Evolutionary conservation across 1,140 invertebrate species (phyloP).

Genomic region (Steinernema khuongi): DNA sequence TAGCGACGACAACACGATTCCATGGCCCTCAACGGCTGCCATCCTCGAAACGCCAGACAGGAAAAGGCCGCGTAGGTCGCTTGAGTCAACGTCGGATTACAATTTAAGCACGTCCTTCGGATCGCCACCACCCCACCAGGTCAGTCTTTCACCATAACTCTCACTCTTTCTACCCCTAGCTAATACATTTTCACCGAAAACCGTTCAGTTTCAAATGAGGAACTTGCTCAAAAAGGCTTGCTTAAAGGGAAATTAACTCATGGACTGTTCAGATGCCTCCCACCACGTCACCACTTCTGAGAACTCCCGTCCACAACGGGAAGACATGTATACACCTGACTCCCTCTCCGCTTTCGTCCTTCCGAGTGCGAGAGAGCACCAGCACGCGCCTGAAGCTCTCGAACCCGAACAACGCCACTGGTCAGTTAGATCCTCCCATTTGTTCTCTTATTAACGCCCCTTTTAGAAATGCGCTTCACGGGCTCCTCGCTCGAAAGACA

Average conservation of each 20-base stretch:
- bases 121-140: background rate
- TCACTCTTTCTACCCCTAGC: background rate
- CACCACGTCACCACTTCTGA: background rate
- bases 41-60: background rate
- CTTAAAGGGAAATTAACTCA: too few relatives aligned
- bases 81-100: background rate
- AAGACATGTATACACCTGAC: background rate
- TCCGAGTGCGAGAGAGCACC: background rate
- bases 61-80: background rate
- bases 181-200: background rate
- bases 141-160: background rate
- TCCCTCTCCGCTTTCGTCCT: background rate
- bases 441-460: background rate
- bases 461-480: background rate
- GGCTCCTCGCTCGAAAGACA: background rate
- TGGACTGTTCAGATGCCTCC: background rate
- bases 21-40: background rate
- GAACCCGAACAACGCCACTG: background rate
- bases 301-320: background rate
- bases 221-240: too few relatives aligned
- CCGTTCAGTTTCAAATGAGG: too few relatives aligned
- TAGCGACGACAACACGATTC: slow-evolving; percentile 7
- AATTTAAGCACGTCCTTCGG: background rate
- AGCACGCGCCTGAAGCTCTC: background rate
- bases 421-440: background rate